Conservation (phyloP, 2,113 vertebrate genomes). For the Progne subis region DNA sequence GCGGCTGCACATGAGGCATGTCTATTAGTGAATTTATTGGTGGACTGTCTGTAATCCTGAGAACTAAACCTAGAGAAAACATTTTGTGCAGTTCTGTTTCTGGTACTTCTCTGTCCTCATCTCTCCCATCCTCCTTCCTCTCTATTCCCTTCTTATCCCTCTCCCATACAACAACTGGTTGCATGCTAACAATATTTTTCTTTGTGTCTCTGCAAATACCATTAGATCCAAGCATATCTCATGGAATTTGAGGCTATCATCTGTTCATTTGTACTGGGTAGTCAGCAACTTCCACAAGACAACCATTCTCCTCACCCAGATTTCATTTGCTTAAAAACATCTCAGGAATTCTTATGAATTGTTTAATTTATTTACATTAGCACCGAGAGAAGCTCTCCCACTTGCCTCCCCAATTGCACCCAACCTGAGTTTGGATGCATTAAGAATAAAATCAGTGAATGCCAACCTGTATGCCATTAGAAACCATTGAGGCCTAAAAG, state of each 20-base stretch:
- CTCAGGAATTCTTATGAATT: neutral
- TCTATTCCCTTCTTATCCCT: neutral
- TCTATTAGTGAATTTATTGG: neutral
- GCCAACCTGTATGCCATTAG: neutral
- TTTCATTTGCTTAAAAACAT: neutral
- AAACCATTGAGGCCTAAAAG: neutral
- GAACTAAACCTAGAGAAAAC: neutral
- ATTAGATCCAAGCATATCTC: neutral
- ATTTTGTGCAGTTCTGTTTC: neutral
- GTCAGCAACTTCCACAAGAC: neutral
- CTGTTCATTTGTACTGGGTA: neutral
- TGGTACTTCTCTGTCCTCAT: neutral
- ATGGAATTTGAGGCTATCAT: neutral
- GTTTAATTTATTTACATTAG: neutral
- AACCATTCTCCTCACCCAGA: neutral
- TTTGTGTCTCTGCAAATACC: neutral
- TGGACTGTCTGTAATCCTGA: neutral
- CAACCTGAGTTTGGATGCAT: neutral
- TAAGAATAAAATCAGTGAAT: neutral
- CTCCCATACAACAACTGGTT: neutral
- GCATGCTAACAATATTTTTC: neutral
- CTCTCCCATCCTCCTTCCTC: neutral
- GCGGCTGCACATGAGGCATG: fast-evolving
- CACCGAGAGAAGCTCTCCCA: neutral
- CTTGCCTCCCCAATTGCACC: neutral